A percentile compares a stretch with the other conserved stretches of the same genome.
Evolutionary conservation across 2,113 vertebrate species (phyloP).

Genomic region (Agelaius tricolor): DNA sequence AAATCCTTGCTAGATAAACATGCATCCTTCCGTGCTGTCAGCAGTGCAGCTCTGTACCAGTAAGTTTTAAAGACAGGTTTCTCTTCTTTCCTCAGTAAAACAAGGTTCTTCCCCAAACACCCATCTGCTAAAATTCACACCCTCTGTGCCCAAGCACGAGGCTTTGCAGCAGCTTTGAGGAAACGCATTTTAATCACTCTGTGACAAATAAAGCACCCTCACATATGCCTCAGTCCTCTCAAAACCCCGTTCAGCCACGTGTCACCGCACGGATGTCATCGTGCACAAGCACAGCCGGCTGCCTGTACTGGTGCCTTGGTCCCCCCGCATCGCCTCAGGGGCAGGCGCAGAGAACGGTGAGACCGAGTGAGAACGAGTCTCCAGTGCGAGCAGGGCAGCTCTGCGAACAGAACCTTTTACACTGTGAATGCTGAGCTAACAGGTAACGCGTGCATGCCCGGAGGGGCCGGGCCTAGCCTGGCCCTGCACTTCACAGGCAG

Average conservation of each 20-base stretch:
- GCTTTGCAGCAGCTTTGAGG: background rate
- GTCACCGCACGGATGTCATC: too few relatives aligned
- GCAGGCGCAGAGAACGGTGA: accelerated
- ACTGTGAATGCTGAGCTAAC: accelerated
- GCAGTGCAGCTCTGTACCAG: background rate
- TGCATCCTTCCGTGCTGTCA: background rate
- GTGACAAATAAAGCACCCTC: background rate
- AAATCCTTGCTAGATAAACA: background rate
- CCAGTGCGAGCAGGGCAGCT: background rate
- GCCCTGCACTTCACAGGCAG: background rate
- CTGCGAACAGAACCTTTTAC: accelerated
- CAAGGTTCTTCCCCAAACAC: background rate
- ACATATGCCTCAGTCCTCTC: background rate
- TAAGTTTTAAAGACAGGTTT: background rate
- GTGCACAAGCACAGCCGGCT: too few relatives aligned
- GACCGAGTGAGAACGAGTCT: background rate
- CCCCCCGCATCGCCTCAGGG: background rate
- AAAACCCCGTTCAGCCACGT: background rate
- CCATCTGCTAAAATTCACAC: background rate
- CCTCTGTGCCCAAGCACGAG: background rate
- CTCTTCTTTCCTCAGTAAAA: background rate
- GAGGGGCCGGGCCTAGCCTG: accelerated
- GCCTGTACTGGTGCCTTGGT: background rate
- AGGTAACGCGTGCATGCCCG: accelerated
- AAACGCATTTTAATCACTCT: background rate